Percentiles rank a stretch among this genome's conserved stretches.
Evolutionary conservation across 2,888 invertebrate genomes (phyloP).

Genomic region (Parnassius orleans): DNA sequence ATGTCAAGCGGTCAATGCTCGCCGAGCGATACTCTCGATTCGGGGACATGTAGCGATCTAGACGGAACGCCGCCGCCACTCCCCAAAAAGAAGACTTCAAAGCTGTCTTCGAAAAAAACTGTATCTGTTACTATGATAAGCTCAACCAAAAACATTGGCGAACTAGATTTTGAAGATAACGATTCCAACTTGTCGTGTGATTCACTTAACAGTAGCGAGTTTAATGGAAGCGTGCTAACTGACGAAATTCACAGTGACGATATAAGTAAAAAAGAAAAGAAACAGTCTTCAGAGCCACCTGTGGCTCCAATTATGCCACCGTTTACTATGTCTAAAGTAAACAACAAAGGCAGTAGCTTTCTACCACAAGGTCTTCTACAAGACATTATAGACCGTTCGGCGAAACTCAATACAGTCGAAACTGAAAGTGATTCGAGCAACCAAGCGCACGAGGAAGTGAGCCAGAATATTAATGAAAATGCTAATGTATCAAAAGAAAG

Average conservation of each 20-base stretch:
- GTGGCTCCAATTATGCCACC: constrained; percentile 55
- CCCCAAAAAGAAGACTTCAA: constrained; percentile 84
- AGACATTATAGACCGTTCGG: constrained; percentile 85
- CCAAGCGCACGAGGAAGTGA: constrained; percentile 57
- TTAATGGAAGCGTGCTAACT: constrained; percentile 76
- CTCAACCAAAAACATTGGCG: constrained; percentile 80
- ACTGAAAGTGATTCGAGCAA: constrained; percentile 63
- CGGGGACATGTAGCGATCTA: constrained; percentile 92
- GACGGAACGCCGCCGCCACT: constrained; percentile 87
- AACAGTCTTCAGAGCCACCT: constrained; percentile 53
- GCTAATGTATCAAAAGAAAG: constrained; percentile 74
- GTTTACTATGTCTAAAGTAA: constrained; percentile 48
- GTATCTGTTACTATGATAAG: constrained; percentile 81
- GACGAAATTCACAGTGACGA: constrained; percentile 74
- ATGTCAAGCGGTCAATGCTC: constrained; percentile 92
- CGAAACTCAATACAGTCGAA: constrained; percentile 73
- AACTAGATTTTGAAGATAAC: constrained; percentile 86
- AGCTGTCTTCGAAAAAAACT: constrained; percentile 70
- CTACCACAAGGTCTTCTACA: constrained; percentile 84
- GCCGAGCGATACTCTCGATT: constrained; percentile 90
- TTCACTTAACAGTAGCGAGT: constrained; percentile 87
- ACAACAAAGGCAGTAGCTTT: constrained; percentile 71
- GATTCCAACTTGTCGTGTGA: constrained; percentile 91
- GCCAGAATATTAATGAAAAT: constrained; percentile 73
- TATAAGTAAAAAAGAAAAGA: constrained; percentile 64